A percentile compares a stretch with the other conserved stretches of the same genome.
Conservation (phyloP, 2,888 invertebrate genomes). For the Fragum fragum region DNA sequence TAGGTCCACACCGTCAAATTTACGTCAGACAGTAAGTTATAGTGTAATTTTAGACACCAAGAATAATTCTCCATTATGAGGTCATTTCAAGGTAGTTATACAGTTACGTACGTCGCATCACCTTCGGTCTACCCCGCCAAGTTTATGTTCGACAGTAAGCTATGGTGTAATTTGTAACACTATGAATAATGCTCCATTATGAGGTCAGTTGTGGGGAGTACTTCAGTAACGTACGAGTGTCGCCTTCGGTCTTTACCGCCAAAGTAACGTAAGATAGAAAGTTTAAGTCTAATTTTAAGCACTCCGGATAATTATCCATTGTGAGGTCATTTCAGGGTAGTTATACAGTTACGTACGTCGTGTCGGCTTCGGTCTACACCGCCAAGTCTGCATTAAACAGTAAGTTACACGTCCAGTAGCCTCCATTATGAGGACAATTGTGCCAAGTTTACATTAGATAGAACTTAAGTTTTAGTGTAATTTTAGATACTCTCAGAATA, state of each 20-base stretch:
- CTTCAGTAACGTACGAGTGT: conserved; percentile 32
- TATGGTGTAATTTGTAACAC: too few species aligned
- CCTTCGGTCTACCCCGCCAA: conserved; percentile 27
- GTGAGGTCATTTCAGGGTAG: too few species aligned
- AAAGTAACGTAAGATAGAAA: conserved; percentile 32
- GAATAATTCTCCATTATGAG: too few species aligned
- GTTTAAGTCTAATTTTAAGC: too few species aligned
- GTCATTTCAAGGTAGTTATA: conserved; percentile 15
- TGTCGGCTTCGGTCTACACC: conserved; percentile 21
- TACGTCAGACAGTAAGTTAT: conserved; percentile 12
- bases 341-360: conserved; percentile 27
- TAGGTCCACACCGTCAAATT: conserved; percentile 31
- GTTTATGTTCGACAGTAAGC: conserved; percentile 29
- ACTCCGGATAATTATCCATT: too few species aligned
- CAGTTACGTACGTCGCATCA: conserved; percentile 28
- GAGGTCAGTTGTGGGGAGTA: conserved; percentile 4
- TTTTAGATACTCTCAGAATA: too few species aligned
- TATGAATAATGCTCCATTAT: too few species aligned
- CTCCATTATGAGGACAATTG: too few species aligned
- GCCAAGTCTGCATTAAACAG: conserved; percentile 29
- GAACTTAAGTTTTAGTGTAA: too few species aligned
- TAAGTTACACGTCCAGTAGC: too few species aligned
- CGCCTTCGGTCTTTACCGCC: conserved; percentile 12
- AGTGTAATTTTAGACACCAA: too few species aligned
- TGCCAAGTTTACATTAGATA: conserved; percentile 30